Conservation (phyloP, 2,888 invertebrate species). For the Thumatha senex region DNA sequence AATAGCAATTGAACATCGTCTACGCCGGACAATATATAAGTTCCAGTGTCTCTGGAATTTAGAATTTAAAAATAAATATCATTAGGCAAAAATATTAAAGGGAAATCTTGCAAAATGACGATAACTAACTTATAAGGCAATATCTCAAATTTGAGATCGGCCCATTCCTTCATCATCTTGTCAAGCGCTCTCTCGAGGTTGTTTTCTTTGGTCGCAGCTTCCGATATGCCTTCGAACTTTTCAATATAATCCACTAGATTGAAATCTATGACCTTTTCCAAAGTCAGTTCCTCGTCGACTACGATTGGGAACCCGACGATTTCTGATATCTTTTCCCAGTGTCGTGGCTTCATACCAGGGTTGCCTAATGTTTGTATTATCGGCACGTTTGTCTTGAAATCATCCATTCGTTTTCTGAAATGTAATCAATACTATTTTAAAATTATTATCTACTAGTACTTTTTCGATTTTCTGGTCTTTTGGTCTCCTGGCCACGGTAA, state of each 20-base stretch:
- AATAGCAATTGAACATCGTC: conserved; percentile 97
- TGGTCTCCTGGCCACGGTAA: neutral
- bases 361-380: conserved; percentile 97
- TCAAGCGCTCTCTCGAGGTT: conserved; percentile 94
- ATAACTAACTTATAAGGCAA: conserved; percentile 86
- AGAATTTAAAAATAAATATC: neutral
- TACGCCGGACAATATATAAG: conserved; percentile 93
- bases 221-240: conserved; percentile 95
- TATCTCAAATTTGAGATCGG: conserved; percentile 89
- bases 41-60: conserved; percentile 90
- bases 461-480: too few species aligned
- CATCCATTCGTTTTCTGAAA: conserved; percentile 89
- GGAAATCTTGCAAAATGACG: too few species aligned
- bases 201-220: conserved; percentile 97
- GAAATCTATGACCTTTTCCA: conserved; percentile 94
- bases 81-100: too few species aligned
- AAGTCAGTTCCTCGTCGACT: conserved; percentile 91
- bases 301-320: conserved; percentile 96
- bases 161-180: conserved; percentile 97
- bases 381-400: conserved; percentile 94
- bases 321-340: conserved; percentile 98
- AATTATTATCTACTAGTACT: neutral
- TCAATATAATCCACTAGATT: conserved; percentile 94
- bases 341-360: conserved; percentile 95
- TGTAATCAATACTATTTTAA: neutral